These are phyloP conservation scores for Charanyca ferruginea DNA, from an alignment of 2,888 invertebrate species.

Conservation along the genomic window DNA sequence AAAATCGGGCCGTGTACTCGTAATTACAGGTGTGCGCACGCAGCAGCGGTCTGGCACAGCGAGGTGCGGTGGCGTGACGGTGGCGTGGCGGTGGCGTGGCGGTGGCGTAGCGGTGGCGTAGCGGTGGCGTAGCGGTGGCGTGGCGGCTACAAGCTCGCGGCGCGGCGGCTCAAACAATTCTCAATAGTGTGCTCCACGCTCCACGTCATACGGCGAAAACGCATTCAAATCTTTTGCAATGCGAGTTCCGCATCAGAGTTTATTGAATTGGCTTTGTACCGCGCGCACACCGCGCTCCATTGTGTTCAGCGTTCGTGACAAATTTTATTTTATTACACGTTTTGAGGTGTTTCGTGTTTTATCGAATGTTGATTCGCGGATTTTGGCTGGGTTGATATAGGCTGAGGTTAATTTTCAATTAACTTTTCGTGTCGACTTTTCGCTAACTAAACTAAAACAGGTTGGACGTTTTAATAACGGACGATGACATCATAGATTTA, in stretches of 20 bases:
- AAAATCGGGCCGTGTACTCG: conserved; percentile 66
- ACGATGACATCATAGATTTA: conserved; percentile 38
- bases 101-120: conserved; percentile 13
- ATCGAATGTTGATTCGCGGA: conserved; percentile 53
- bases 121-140: conserved; percentile 11
- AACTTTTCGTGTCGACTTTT: conserved; percentile 5
- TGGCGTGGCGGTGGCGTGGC: conserved; percentile 18
- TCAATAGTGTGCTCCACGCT: conserved; percentile 58
- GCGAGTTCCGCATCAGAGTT: conserved; percentile 79
- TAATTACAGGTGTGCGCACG: conserved; percentile 71
- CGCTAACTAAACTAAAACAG: conserved; percentile 17
- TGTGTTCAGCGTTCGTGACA: conserved; percentile 79
- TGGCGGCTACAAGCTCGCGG: too few relatives aligned
- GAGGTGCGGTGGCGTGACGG: conserved; percentile 2
- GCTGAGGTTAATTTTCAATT: conserved; percentile 40
- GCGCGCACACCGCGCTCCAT: conserved; percentile 77
- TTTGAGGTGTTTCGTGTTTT: conserved; percentile 63
- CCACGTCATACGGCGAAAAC: conserved; percentile 78
- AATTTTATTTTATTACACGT: conserved; percentile 78
- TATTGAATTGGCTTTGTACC: conserved; percentile 86
- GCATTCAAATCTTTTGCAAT: conserved; percentile 85
- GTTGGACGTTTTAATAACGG: conserved; percentile 40
- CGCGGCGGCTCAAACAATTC: conserved; percentile 44
- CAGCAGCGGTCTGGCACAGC: conserved; percentile 35
- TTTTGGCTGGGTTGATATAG: too few relatives aligned